Base-by-base conservation (phyloP, 2,888 invertebrate species). In the Pristionchus maxplancki region DNA sequence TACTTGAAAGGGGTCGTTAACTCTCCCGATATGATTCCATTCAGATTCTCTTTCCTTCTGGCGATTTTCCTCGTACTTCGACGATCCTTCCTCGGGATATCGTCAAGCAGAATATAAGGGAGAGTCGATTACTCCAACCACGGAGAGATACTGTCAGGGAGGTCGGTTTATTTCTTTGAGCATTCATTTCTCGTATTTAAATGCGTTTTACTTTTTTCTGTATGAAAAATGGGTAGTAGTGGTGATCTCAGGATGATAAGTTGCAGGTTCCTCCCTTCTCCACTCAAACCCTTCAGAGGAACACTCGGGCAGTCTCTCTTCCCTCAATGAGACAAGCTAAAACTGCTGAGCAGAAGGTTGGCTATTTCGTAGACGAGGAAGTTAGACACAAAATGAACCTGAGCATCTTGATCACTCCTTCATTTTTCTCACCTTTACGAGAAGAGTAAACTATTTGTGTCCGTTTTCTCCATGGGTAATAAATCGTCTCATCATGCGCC, bases 41-140 rank as follows among this genome's bases (percentile, higher is more conserved):
- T 84, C 28, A 86, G 86, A 86, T 86, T 71, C 86, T 86, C 31
- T 86, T 86, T 34, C 86, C 86, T 20, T 31, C 37, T 9, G 86
- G 86, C 8, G 67, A 86, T 20, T 71, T 86, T 20, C 86, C 86
- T 20, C 64, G 71, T 17, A 9, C 34, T 9, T 86, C 71, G 9
- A 31, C 86, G 11, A 28, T 86, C 48, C 24, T 53, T 71, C 48
- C 44, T 44, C 86, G 91, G 37, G 90, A 91, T 81, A 91, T 91
- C 64, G 90, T 91, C 2, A 88, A 83, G 50, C 91, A 91, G 84
- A 91, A 91, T 83, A 90, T 90, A 28, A 83, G 91, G 28, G 84
- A 89, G 9, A 89, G 90, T 17, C 89, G 90, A 88, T 90, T 90
- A 24, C 87, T 89, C 40, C 89, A 88, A 64, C 90, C 91, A 17